phyloP scores from a whole-genome alignment of 2,888 invertebrate genomes.

The Eurytoma adleriae region DNA sequence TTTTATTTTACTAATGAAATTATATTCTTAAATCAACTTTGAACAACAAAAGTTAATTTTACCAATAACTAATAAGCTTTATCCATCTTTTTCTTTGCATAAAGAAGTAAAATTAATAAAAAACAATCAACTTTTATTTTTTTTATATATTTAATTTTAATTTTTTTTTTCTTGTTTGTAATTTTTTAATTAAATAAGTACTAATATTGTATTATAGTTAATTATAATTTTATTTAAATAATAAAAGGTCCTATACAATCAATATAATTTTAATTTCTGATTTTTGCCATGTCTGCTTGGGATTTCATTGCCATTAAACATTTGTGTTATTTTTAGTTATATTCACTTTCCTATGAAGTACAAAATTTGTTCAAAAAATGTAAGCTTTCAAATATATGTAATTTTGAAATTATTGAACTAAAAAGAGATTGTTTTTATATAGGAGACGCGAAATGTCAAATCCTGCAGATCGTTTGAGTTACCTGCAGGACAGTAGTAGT shows the following conservation, averaged over 20 bases:
- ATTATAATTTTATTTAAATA: constrained; percentile 1
- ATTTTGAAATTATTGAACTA: background rate
- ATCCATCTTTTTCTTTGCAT: too few relatives aligned
- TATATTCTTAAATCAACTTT: too few relatives aligned
- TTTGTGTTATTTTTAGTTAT: constrained; percentile 29
- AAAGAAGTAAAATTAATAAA: too few relatives aligned
- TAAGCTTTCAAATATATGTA: constrained; percentile 7
- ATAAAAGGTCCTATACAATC: constrained; percentile 14
- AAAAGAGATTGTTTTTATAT: constrained; percentile 49
- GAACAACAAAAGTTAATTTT: background rate
- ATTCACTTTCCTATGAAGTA: constrained; percentile 52
- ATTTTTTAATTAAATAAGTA: too few relatives aligned
- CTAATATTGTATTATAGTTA: background rate
- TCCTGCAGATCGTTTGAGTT: constrained; percentile 72
- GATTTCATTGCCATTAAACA: constrained; percentile 17
- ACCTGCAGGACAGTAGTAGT: constrained; percentile 85
- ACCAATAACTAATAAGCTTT: background rate
- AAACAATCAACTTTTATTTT: background rate
- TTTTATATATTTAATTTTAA: too few relatives aligned
- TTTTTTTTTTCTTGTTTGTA: too few relatives aligned
- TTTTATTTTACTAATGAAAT: too few relatives aligned
- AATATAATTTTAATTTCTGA: constrained; percentile 25
- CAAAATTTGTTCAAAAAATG: constrained; percentile 26
- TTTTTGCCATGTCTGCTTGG: constrained; percentile 21
- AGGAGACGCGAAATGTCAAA: constrained; percentile 75